A percentile compares a stretch with the other conserved stretches of the same genome.
Evolutionary conservation across 2,797 vertebrate species (phyloP).

Genomic region (Anas flavirostris): DNA sequence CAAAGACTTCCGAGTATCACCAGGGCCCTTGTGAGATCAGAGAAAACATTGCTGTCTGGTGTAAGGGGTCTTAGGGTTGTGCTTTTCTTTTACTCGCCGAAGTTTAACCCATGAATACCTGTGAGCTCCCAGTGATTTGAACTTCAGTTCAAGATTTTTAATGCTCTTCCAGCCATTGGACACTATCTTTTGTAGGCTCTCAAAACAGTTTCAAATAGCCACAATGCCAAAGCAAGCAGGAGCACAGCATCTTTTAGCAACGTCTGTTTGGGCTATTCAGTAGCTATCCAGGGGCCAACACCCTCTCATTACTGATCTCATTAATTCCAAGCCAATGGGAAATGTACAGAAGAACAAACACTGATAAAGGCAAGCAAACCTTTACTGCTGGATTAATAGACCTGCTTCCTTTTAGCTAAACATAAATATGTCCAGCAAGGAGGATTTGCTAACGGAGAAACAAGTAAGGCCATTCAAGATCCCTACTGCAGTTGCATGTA

Average conservation of each 20-base stretch:
- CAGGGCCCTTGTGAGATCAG: not conserved
- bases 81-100: not conserved
- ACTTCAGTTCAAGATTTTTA: not conserved
- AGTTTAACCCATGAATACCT: not conserved
- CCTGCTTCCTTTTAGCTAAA: not conserved
- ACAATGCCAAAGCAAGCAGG: not conserved
- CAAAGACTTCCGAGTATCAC: not conserved
- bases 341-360: not conserved
- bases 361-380: not conserved
- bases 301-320: not conserved
- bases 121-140: not conserved
- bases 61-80: not conserved
- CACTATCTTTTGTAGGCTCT: not conserved
- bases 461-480: not conserved
- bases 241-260: not conserved
- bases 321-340: not conserved
- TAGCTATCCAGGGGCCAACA: not conserved
- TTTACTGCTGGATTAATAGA: not conserved
- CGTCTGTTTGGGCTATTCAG: not conserved
- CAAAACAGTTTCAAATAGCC: not conserved
- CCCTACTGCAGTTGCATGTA: fast-evolving
- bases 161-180: fast-evolving
- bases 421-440: not conserved
- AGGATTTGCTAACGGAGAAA: not conserved
- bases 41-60: not conserved